Base-by-base conservation (phyloP, 2,113 vertebrate species). In the Python bivittatus region DNA sequence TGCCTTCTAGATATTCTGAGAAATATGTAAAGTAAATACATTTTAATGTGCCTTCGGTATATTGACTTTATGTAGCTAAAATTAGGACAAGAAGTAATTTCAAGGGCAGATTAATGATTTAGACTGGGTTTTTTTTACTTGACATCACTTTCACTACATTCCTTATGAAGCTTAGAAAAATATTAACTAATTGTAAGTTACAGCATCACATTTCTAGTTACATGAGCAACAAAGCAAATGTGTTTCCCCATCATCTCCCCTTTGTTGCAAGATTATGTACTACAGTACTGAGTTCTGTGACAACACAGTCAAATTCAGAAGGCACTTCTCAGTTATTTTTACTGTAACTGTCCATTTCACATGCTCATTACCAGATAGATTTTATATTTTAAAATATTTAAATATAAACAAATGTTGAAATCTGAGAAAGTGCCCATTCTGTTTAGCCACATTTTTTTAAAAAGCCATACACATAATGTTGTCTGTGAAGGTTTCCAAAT, bases 401-500 rank as follows among this genome's bases (percentile, higher is more conserved):
- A 68, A 54, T 89, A 91, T 94, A 92, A 94, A 85, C 83, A 68
- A 86, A 93, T 96, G 93, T 93, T 92, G 94, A 94, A 94, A 93
- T 10, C 10, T 91, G 68, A 93, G 88, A 94, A 60, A 95, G 11
- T 96, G 92, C 88, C 86, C 58, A 48, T 88, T 88, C 42, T 48
- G 0, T 89, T 87, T 91, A 95, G 90, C 79, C 52, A n/a, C n/a
- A n/a, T n/a, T n/a, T n/a, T n/a, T n/a, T n/a, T n/a, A n/a, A n/a
- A n/a, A n/a, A n/a, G n/a, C n/a, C n/a, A n/a, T n/a, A n/a, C 92
- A 92, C 33, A 60, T 54, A 87, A 91, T 10, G 1, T 53, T 88
- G 56, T 92, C 84, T 95, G 94, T 92, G 92, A 79, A 58, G 91
- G 95, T 96, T 95, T 95, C 93, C 94, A 95, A 88, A 23, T 64